phyloP scores from a whole-genome alignment of 37 sponge, comb jelly and placozoan species.

The Chondrosia reniformis region DNA sequence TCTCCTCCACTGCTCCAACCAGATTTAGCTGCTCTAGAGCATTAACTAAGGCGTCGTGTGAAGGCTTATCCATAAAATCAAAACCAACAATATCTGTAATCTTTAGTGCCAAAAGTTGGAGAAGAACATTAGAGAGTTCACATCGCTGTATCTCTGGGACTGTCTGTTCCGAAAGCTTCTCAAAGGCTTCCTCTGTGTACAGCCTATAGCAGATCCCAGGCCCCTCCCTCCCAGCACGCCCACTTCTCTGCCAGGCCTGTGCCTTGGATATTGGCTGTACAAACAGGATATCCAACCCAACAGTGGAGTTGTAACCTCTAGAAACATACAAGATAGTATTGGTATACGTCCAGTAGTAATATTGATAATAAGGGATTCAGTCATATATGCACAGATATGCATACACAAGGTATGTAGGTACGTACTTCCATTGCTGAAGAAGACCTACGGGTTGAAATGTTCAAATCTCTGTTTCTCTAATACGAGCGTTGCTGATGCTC shows the following conservation, averaged over 20 bases:
- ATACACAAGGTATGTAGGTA: too few species aligned
- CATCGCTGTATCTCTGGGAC: slow-evolving; percentile 94
- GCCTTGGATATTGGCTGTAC: slow-evolving; percentile 95
- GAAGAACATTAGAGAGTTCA: slow-evolving; percentile 66
- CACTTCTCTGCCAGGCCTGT: slow-evolving; percentile 76
- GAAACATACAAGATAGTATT: not conserved
- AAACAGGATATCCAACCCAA: slow-evolving; percentile 79
- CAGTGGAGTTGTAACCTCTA: slow-evolving; percentile 73
- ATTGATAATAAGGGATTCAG: too few species aligned
- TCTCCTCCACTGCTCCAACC: slow-evolving; percentile 67
- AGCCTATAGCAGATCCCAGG: slow-evolving; percentile 87
- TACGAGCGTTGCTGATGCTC: too few species aligned
- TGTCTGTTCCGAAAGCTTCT: slow-evolving; percentile 50
- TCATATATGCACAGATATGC: too few species aligned
- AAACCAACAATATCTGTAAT: slow-evolving; percentile 74
- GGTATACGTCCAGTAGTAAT: not conserved
- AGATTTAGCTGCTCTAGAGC: slow-evolving; percentile 79
- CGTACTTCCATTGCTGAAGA: too few species aligned
- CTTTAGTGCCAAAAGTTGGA: slow-evolving; percentile 83
- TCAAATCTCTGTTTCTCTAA: too few species aligned
- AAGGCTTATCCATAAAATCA: slow-evolving; percentile 89
- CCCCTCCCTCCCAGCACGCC: slow-evolving; percentile 89
- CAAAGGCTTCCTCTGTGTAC: slow-evolving; percentile 80
- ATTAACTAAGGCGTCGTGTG: slow-evolving; percentile 53
- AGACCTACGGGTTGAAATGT: too few species aligned